Evolutionary conservation across 37 sponge, comb jelly and placozoan species (phyloP).

Genomic region (Sycon ciliatum): DNA sequence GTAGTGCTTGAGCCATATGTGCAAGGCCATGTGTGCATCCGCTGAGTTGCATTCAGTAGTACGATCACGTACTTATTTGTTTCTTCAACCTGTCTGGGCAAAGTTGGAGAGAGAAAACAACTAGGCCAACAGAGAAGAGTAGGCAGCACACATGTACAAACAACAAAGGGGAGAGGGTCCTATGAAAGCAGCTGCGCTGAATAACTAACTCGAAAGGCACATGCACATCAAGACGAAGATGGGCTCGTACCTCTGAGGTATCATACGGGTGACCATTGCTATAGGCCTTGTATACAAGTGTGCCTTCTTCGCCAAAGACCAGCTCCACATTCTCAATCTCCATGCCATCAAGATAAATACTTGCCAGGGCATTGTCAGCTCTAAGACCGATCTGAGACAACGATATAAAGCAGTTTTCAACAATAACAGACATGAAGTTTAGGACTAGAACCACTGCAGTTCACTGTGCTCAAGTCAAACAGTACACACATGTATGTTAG

Average conservation of each 20-base stretch:
- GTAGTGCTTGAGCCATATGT: no score
- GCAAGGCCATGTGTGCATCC: no score
- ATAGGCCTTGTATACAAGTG: constrained; percentile 51
- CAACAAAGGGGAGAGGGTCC: not conserved
- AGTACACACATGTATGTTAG: no score
- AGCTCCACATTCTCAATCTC: constrained; percentile 71
- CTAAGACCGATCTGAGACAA: constrained; percentile 58
- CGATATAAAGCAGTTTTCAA: no score
- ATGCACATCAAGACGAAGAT: not conserved
- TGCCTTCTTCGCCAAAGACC: constrained; percentile 66
- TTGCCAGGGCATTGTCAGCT: constrained; percentile 51
- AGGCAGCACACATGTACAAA: not conserved
- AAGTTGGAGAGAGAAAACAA: not conserved
- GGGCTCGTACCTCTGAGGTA: constrained; percentile 40
- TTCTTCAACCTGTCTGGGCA: not conserved
- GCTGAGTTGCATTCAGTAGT: no score
- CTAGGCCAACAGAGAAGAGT: not conserved
- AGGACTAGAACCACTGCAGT: no score
- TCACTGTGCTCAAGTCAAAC: no score
- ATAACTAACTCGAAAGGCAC: not conserved
- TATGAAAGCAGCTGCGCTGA: not conserved
- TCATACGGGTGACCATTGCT: constrained; percentile 79
- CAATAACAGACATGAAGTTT: no score
- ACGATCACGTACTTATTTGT: no score
- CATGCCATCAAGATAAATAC: constrained; percentile 53